A percentile compares a stretch with the other conserved stretches of the same genome.
phyloP scores from a whole-genome alignment of 2,797 vertebrate species.

The Perodicticus potto region DNA sequence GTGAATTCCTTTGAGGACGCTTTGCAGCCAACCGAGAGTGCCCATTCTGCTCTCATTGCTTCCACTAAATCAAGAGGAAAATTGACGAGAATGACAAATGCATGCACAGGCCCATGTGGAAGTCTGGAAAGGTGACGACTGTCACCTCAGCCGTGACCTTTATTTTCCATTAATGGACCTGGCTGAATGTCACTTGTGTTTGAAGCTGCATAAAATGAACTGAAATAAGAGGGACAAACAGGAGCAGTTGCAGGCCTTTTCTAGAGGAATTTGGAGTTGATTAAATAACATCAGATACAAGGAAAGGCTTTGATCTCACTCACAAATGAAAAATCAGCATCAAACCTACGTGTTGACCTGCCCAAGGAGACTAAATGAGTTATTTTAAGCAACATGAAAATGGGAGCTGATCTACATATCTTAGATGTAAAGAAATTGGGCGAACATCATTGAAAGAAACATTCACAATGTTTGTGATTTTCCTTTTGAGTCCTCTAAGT shows the following conservation, averaged over 20 bases:
- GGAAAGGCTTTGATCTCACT: constrained; percentile 58
- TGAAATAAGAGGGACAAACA: constrained; percentile 84
- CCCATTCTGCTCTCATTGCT: constrained; percentile 32
- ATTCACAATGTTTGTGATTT: not conserved
- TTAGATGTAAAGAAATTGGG: constrained; percentile 55
- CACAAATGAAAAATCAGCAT: constrained; percentile 32
- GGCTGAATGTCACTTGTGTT: constrained; percentile 74
- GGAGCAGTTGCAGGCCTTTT: constrained; percentile 76
- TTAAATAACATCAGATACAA: constrained; percentile 63
- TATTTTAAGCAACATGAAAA: constrained; percentile 68
- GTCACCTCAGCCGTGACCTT: constrained; percentile 85
- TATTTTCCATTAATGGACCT: constrained; percentile 85
- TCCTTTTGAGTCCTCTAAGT: not conserved
- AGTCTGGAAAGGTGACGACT: constrained; percentile 49
- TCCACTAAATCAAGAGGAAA: constrained; percentile 71
- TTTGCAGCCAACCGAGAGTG: not conserved
- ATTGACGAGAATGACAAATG: constrained; percentile 73
- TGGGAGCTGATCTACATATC: constrained; percentile 44
- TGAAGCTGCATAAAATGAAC: constrained; percentile 84
- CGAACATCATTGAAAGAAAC: not conserved
- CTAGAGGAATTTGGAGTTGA: constrained; percentile 64
- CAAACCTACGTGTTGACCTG: not conserved
- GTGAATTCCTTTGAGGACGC: not conserved
- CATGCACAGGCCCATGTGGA: not conserved
- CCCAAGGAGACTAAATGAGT: not conserved